Evolutionary conservation across 30 jellyfish, hydroid and myxozoan genomes (phyloP), one percentile per base, ranked within the genome.

Genomic region (Sanderia malayensis): DNA sequence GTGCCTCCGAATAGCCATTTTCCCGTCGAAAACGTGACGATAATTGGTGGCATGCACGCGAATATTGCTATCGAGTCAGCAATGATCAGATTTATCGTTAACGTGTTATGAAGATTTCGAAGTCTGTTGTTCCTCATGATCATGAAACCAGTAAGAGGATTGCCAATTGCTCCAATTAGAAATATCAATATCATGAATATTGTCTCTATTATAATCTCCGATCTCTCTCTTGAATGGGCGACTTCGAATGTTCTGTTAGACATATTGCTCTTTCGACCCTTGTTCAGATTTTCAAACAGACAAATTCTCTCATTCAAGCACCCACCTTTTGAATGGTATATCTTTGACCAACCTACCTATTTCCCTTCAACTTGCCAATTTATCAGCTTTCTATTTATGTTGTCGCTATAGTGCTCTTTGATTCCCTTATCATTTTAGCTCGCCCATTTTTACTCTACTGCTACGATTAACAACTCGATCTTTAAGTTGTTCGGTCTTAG

Each of bases 91-190:
- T 76, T 76, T 22, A 76, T 61, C 27, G 80, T 76, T 65, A 76
- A 57, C n/a, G 73, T 60, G 19, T 76, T 76, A 6, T 76, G 87
- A 44, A 76, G 61, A 25, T 76, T 76, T 49, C 67, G 79, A 4
- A 76, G 73, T 58, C 67, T 65, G 31, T 76, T 63, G 57, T 76
- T 76, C 19, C 80, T 57, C 23, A 26, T 10, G 19, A 76, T 75
- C 15, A 65, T 28, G 46, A 18, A 41, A 0, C 69, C 87, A 19
- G 87, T 76, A 26, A 76, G 31, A 1, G 87, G 87, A 59, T 76
- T 76, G 61, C 87, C 77, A 44, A 62, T 29, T 1, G 80, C 87
- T 1, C 87, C 87, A 30, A 62, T 53, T 13, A 68, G 26, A 24
- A 76, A 76, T 41, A 76, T 76, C 49, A 76, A 0, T 0, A 31